Percentiles rank a stretch among this genome's conserved stretches.
Evolutionary conservation across 2,113 vertebrate genomes (phyloP).

Genomic region (Otis tarda): DNA sequence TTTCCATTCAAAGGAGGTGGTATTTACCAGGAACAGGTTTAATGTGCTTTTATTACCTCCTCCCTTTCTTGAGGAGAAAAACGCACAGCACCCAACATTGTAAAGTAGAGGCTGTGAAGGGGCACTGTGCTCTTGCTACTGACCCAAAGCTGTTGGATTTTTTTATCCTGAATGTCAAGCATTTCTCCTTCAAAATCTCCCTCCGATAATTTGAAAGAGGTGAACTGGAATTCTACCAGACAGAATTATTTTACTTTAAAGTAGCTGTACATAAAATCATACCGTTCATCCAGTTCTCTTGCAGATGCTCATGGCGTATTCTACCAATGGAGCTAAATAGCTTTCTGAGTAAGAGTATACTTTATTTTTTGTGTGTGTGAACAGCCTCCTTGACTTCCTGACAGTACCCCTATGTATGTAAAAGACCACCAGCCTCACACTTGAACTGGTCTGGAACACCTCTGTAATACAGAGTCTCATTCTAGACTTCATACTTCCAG

Average conservation of each 20-base stretch:
- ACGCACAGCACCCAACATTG: neutral
- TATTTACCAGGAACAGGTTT: neutral
- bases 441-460: neutral
- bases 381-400: neutral
- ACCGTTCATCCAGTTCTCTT: neutral
- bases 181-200: neutral
- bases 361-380: neutral
- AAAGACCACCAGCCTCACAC: neutral
- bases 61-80: neutral
- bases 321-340: neutral
- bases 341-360: neutral
- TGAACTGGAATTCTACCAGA: neutral
- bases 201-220: neutral
- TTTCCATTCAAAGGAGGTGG: neutral
- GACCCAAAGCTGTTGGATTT: neutral
- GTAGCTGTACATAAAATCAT: neutral
- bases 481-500: neutral
- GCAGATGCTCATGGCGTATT: neutral
- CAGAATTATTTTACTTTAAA: neutral
- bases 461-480: neutral
- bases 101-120: neutral
- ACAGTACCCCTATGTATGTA: neutral
- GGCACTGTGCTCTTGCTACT: neutral
- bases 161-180: neutral
- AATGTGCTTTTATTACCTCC: neutral